phyloP scores from a whole-genome alignment of 2,113 vertebrate species.

The Neomonachus schauinslandi region DNA sequence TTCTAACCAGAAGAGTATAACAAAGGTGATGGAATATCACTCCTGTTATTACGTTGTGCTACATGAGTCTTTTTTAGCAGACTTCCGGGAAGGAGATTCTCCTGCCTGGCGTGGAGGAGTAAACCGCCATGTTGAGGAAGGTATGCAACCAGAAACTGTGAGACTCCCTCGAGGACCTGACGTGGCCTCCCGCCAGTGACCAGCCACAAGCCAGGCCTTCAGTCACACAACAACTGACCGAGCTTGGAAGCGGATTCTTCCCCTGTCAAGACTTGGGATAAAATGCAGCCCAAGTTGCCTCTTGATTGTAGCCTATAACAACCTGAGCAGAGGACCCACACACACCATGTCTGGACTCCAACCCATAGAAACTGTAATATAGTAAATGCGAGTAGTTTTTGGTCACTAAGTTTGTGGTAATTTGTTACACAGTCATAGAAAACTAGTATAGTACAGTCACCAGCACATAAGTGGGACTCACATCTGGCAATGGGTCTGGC shows the following conservation, averaged over 20 bases:
- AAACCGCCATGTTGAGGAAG: neutral
- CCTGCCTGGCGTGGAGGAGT: neutral
- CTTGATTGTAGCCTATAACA: neutral
- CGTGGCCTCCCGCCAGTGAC: neutral
- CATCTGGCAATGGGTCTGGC: neutral
- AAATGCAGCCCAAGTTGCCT: neutral
- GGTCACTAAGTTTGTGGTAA: neutral
- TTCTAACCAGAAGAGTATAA: neutral
- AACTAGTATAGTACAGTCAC: neutral
- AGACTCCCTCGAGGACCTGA: neutral
- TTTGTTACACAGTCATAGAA: neutral
- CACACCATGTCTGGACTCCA: neutral
- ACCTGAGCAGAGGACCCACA: neutral
- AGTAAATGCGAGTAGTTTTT: neutral
- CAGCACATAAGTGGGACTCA: neutral
- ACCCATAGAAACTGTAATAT: neutral
- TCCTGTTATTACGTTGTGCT: neutral
- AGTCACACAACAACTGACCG: neutral
- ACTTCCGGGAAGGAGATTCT: neutral
- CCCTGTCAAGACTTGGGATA: neutral
- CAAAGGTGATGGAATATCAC: neutral
- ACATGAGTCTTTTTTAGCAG: neutral
- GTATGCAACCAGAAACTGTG: neutral
- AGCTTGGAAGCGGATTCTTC: neutral
- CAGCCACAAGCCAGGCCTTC: neutral